Evolutionary conservation across 2,888 invertebrate species (phyloP), one percentile per base, ranked within the genome.

Genomic region (Malthinus flaveolus): DNA sequence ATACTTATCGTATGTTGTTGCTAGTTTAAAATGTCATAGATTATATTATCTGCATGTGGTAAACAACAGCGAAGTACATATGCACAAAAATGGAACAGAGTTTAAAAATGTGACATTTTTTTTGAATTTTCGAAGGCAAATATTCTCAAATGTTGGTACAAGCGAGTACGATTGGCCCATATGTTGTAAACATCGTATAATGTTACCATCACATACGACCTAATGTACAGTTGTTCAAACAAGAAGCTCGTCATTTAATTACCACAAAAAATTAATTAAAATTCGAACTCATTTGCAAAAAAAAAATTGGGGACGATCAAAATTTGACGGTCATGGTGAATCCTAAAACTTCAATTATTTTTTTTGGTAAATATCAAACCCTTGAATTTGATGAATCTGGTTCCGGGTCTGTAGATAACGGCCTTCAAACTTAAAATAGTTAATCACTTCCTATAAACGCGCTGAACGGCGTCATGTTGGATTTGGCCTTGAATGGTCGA

Each of bases 401-500:
- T 69, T 69, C 68, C 68, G 69, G 69, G 67, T 69, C 63, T 64
- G 62, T 46, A 56, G 64, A 64, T 57, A 59, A 44, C 66, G 69
- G 64, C 71, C 70, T 71, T 70, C 68, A 62, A 66, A 69, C 64
- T 70, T 65, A 66, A 68, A 70, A 70, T 68, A 68, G 65, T 68
- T 70, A 71, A 70, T 71, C 69, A 70, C 68, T 71, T 71, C 71
- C 71, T 70, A 71, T 68, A 66, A 70, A 64, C 67, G 53, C 62
- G 59, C 56, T 48, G 56, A 48, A 57, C 66, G 63, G 64, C 63
- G 66, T 65, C 65, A 66, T 68, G 66, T 70, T 66, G 66, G 62
- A 56, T 63, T 65, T 68, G 65, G 61, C 69, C 70, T 69, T 70
- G 69, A 59, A 57, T 45, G 64, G 54, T 61, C 59, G 61, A 66